Conservation (phyloP, 2,888 invertebrate genomes). For the Ctenicera cuprea region DNA sequence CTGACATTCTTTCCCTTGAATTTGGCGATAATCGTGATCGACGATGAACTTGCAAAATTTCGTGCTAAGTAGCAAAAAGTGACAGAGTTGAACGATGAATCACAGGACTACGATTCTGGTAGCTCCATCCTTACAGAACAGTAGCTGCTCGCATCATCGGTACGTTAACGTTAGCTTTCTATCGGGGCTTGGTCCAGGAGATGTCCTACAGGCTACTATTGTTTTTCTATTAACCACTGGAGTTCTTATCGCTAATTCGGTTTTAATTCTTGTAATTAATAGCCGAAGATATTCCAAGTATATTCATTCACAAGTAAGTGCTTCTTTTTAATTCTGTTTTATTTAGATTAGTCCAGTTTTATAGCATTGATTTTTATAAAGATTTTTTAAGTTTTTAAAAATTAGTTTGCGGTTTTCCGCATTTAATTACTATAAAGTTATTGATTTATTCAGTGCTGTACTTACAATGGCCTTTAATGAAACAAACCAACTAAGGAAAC, state of each 20-base stretch:
- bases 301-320: constrained; percentile 88
- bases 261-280: constrained; percentile 89
- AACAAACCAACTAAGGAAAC: too few relatives aligned
- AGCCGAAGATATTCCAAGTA: constrained; percentile 89
- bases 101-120: constrained; percentile 83
- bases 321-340: neutral
- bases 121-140: constrained; percentile 88
- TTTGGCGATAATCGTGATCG: neutral
- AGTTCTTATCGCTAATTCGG: constrained; percentile 86
- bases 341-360: too few relatives aligned
- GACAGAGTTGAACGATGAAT: constrained; percentile 61
- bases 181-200: constrained; percentile 80
- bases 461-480: too few relatives aligned
- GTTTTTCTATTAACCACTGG: constrained; percentile 86
- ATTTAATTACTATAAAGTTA: too few relatives aligned
- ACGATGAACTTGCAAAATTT: constrained; percentile 19
- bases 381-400: too few relatives aligned
- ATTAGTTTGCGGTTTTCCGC: too few relatives aligned
- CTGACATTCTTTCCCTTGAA: neutral
- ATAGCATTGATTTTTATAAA: neutral
- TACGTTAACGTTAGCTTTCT: constrained; percentile 79
- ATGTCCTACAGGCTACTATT: constrained; percentile 85
- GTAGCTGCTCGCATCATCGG: constrained; percentile 86
- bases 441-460: too few relatives aligned
- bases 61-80: constrained; percentile 10